phyloP scores from a whole-genome alignment of 1,140 invertebrate genomes.

The Melipona quadrifasciata region DNA sequence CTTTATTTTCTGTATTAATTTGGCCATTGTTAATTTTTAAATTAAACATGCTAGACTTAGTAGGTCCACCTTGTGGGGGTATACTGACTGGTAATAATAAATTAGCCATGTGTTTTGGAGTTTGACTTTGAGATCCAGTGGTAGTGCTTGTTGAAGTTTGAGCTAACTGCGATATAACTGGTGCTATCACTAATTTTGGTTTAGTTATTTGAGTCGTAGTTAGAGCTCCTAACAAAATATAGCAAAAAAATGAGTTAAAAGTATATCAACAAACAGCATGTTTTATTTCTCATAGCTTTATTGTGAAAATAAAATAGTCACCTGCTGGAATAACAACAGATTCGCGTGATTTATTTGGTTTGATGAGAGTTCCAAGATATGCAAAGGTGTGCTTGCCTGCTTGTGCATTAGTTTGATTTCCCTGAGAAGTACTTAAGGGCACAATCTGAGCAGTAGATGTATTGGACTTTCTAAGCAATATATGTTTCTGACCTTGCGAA shows the following conservation, averaged over 20 bases:
- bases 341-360: constrained; percentile 76
- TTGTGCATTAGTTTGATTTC: constrained; percentile 71
- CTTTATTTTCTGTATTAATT: constrained; percentile 79
- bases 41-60: constrained; percentile 82
- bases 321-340: constrained; percentile 77
- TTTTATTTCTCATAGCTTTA: not conserved
- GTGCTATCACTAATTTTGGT: constrained; percentile 81
- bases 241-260: constrained; percentile 1
- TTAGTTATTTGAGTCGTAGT: constrained; percentile 77
- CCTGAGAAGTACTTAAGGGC: constrained; percentile 72
- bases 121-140: constrained; percentile 74
- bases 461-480: constrained; percentile 77
- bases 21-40: constrained; percentile 83
- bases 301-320: constrained; percentile 51
- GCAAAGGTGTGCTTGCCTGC: constrained; percentile 78
- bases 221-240: constrained; percentile 64
- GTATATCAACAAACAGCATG: not conserved
- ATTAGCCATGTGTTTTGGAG: constrained; percentile 79
- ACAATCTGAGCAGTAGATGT: constrained; percentile 78
- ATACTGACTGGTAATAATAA: constrained; percentile 81
- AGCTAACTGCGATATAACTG: constrained; percentile 78
- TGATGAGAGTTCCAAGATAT: constrained; percentile 79
- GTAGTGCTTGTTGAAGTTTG: constrained; percentile 78
- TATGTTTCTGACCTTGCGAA: constrained; percentile 75
- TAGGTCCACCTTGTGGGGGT: constrained; percentile 73